Evolutionary conservation across 2,113 vertebrate species (phyloP), one percentile per base, ranked within the genome.

Genomic region (Pseudorhombus dupliciocellatus): DNA sequence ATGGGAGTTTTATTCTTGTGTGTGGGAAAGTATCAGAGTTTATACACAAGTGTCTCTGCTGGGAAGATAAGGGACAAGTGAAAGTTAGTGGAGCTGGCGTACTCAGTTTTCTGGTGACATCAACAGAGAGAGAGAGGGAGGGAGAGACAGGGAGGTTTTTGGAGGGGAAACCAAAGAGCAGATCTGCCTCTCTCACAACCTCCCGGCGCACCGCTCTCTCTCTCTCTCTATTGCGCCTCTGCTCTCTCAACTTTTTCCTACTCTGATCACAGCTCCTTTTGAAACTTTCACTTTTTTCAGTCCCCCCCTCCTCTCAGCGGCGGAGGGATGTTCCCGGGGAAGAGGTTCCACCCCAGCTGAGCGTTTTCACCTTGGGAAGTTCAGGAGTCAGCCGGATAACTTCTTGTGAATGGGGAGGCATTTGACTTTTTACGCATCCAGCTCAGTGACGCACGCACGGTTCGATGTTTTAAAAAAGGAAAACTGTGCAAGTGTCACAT

Each of bases 141-240:
- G 60, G 79, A 24, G 86, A 52, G 24, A 57, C n/a, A 46, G 48
- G 72, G 77, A 75, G 40, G 89, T 86, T 91, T 83, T 94, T 95
- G 84, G 87, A 91, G 93, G 93, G 91, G 73, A 86, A 90, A 92
- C 71, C 74, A 81, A 86, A 91, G 83, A 82, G 85, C 90, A 87
- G 66, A 89, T 82, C 61, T 66, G 73, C 66, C 64, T 82, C 75
- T 84, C 86, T 77, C 76, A 71, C 80, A 89, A 82, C 89, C 86
- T 78, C 92, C 75, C 69, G 77, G 42, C 81, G 77, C 66, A 53
- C 77, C 83, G 74, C 76, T 83, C 79, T 61, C 86, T 83, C 76
- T 83, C 79, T 61, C 86, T 83, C 79, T 62, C 86, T 73, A 88
- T 89, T 90, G 90, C 81, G 90, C 89, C 81, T 84, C 86, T 77